Conservation (phyloP, 1,140 invertebrate species). For the Aphis gossypii region DNA sequence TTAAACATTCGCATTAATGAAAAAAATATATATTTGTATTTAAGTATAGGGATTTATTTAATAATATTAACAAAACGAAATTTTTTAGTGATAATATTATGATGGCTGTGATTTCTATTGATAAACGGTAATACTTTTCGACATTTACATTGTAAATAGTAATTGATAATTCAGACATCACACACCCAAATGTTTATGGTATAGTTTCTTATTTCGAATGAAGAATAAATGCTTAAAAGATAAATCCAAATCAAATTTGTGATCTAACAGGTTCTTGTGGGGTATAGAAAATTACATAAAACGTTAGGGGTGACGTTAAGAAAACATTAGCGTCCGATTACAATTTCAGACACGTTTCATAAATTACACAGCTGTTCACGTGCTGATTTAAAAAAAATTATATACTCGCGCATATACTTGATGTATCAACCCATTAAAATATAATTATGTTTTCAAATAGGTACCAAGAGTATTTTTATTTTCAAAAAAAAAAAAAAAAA, state of each 20-base stretch:
- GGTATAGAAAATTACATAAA: not conserved
- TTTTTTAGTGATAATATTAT: no score
- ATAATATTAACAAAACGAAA: no score
- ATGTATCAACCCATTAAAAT: not conserved
- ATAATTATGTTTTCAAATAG: not conserved
- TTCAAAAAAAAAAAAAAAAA: not conserved
- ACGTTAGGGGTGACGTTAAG: conserved; percentile 36
- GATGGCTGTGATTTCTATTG: no score
- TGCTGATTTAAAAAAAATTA: not conserved
- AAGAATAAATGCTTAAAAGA: not conserved
- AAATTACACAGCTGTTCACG: conserved; percentile 34
- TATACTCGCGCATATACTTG: not conserved
- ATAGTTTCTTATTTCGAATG: not conserved
- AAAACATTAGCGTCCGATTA: conserved; percentile 44
- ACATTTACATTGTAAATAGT: not conserved
- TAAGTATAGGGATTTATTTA: not conserved
- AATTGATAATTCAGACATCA: not conserved
- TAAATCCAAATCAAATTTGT: conserved; percentile 12
- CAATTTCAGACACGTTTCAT: conserved; percentile 39
- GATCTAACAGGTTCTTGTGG: not conserved
- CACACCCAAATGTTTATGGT: not conserved
- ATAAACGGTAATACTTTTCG: no score
- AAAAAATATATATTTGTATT: not conserved
- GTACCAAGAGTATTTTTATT: not conserved
- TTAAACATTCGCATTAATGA: not conserved